Percentiles rank a stretch among this genome's conserved stretches.
phyloP scores from a whole-genome alignment of 2,797 vertebrate genomes.

The Gobionotothen gibberifrons region DNA sequence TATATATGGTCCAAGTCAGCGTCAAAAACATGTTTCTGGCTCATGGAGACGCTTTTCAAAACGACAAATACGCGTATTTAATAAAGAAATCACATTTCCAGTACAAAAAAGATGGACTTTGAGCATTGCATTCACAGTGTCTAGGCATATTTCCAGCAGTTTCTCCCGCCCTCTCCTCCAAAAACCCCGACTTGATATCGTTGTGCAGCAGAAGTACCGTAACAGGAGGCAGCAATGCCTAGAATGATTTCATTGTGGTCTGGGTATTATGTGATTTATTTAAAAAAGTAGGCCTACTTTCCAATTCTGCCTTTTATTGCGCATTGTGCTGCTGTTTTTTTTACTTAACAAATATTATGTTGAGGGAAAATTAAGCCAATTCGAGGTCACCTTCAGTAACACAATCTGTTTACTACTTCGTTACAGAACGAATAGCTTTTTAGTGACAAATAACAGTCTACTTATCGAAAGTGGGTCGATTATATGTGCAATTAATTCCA shows the following conservation, averaged over 20 bases:
- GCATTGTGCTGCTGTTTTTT: constrained; percentile 26
- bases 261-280: constrained; percentile 27
- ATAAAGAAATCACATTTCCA: constrained; percentile 25
- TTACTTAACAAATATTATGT: constrained; percentile 28
- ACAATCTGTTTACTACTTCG: not conserved
- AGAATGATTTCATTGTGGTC: not conserved
- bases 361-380: constrained; percentile 47
- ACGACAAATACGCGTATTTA: constrained; percentile 31
- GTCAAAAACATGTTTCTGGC: constrained; percentile 51
- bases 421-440: constrained; percentile 13
- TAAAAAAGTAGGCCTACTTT: constrained; percentile 26
- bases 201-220: constrained; percentile 57
- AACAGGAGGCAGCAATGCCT: not conserved
- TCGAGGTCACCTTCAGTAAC: constrained; percentile 44
- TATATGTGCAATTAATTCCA: constrained; percentile 64
- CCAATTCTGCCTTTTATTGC: not conserved
- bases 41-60: constrained; percentile 6
- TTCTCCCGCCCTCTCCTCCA: constrained; percentile 56
- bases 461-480: constrained; percentile 74
- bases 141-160: constrained; percentile 68
- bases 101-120: constrained; percentile 47
- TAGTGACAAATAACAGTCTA: constrained; percentile 20
- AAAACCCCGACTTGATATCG: constrained; percentile 46
- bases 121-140: constrained; percentile 39
- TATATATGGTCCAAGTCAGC: constrained; percentile 48